Conservation (phyloP, 2,113 vertebrate species). For the Callionymus lyra region DNA sequence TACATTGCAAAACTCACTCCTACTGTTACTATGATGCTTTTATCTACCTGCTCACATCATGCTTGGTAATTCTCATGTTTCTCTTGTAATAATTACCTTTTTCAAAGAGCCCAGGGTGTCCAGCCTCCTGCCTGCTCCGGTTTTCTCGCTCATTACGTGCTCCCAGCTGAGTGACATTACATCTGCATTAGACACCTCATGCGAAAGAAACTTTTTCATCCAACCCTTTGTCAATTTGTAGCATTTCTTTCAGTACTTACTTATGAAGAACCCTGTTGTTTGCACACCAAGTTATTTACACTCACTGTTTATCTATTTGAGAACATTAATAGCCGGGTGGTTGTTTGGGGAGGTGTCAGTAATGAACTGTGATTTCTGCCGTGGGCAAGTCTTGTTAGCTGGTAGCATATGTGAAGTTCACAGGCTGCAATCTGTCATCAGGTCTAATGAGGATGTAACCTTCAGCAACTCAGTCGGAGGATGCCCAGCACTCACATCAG, state of each 20-base stretch:
- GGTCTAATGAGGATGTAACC: slow-evolving; percentile 48
- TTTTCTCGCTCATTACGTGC: slow-evolving; percentile 45
- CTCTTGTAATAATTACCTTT: slow-evolving; percentile 40
- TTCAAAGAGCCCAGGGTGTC: slow-evolving; percentile 36
- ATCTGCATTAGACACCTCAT: slow-evolving; percentile 2
- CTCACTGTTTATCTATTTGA: slow-evolving; percentile 8
- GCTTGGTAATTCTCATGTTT: background rate
- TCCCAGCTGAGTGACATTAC: slow-evolving; percentile 50
- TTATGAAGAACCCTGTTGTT: no score
- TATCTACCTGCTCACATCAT: background rate
- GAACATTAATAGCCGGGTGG: slow-evolving; percentile 9
- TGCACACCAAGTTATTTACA: no score
- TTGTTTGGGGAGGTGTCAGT: slow-evolving; percentile 29
- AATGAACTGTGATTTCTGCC: slow-evolving; percentile 50
- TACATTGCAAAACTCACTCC: background rate
- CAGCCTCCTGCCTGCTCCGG: slow-evolving; percentile 29
- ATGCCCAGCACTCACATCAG: slow-evolving; percentile 29
- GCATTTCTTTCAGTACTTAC: no score
- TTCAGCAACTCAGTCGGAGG: slow-evolving; percentile 3
- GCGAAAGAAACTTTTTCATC: no score
- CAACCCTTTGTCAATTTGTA: no score
- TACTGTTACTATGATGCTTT: background rate
- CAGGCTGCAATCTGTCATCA: slow-evolving; percentile 56
- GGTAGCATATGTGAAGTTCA: slow-evolving; percentile 60
- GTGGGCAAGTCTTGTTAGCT: slow-evolving; percentile 61